Base-by-base conservation (phyloP, 2,888 invertebrate species). In the Athrips mouffetella region DNA sequence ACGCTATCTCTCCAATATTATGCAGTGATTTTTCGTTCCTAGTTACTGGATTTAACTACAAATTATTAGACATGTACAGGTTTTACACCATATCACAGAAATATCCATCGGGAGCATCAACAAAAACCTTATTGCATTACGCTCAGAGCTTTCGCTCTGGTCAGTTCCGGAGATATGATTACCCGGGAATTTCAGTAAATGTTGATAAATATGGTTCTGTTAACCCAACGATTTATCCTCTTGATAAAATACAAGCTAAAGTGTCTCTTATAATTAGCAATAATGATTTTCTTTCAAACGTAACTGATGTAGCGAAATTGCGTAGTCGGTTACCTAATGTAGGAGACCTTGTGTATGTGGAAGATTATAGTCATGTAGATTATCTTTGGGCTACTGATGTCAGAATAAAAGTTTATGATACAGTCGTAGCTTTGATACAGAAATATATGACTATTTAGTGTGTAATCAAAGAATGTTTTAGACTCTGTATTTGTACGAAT, bases 261-360 rank as follows among this genome's bases (percentile, higher is more conserved):
- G 69, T 87, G 7, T 70, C 74, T 3, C 55, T 89, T 39, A 73
- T 84, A 45, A 80, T 79, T 53, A 78, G 80, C 25, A 74, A 76
- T 2, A 90, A 91, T 13, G 95, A 95, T 69, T 91, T 91, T 90
- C 68, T 94, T 15, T 90, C 93, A 1, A 79, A 89, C 45, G 82
- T 89, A 2, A 70, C 71, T 55, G 92, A 93, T 49, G 91, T 92
- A 0, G 70, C 89, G 30, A 72, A 78, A 13, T 65, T 93, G 45
- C 82, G 88, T 27, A 68, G 73, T 7, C 73, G 80, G 48, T 67
- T 94, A 33, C 79, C 81, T 6, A 91, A 90, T 59, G 82, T 86
- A 1, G 33, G 33, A 2, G 33, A 35, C 8, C 16, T 35, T 1
- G 33, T 35, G 10, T 35, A 16, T 18, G 13, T 35, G 3, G 33